Evolutionary conservation across 2,113 vertebrate species (phyloP), one percentile per base, ranked within the genome.

Genomic region (Coptodon bakossiorum): DNA sequence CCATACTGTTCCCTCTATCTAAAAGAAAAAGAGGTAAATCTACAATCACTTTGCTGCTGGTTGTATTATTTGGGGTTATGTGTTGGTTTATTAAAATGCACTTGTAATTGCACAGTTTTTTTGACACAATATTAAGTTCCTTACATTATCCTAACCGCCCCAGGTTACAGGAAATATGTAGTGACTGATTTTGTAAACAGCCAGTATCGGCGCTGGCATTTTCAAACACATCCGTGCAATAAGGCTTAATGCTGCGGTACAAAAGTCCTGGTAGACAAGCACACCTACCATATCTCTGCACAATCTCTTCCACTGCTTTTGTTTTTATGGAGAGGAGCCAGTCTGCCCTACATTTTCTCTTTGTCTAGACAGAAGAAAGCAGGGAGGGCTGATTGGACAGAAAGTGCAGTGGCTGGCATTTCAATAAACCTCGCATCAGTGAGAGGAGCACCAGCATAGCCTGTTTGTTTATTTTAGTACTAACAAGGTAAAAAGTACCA

Each of bases 311-410:
- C 40, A 76, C 73, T 76, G 54, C 11, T 86, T 45, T 79, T 84
- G 61, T 87, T 86, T 85, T 88, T 86, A 61, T 36, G 50, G 43
- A 81, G 61, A 85, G 57, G 85, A 86, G 34, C 43, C 84, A 45
- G 86, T 78, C 57, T 87, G 91, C 80, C 87, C 87, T 83, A 86
- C 80, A 89, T 89, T 90, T 76, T 80, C 38, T 86, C 80, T 85
- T 81, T 83, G 90, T 90, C 84, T 85, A 91, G 86, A 92, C 83
- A 1, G 54, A 71, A 34, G 52, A 27, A 85, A 54, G 78, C 36
- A 53, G 80, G 78, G 50, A 66, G 57, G 53, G 34, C 5, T 50
- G 61, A 36, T 78, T 63, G 56, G 80, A 78, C 53, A 54, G 76
- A 86, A 82, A 86, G 43, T 22, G 53, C 19, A 40, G 34, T 79